Evolutionary conservation across 2,797 vertebrate species (phyloP), one percentile per base, ranked within the genome.

Genomic region (Manis crassicaudata): DNA sequence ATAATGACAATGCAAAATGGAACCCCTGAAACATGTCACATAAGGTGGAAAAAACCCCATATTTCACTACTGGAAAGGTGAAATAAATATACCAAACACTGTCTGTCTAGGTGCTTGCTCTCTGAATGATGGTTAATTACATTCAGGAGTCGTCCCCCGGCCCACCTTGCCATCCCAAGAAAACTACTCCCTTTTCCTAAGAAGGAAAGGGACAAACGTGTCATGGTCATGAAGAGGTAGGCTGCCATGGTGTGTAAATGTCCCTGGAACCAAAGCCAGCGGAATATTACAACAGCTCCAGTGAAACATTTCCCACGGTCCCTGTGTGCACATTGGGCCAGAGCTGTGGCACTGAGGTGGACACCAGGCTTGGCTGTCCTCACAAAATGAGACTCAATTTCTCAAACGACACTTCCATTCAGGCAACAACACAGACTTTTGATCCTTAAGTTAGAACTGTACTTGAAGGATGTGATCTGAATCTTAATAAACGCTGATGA

Each of bases 291-390:
- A 35, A 7, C 1, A 11, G 87, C 3, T 18, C 21, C 75, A 27
- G 32, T 20, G 73, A 90, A 56, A 40, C 40, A 32, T 12, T 10
- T 60, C 29, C n/a, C 46, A 12, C 35, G 37, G n/a, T 32, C 32
- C 23, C 43, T 5, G 16, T 1, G 14, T 0, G 17, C 3, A 29
- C 0, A 23, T 12, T 5, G 29, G 73, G 65, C 54, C 11, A 52
- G 50, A 82, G 56, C 7, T 21, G 58, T 40, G 17, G 29, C n/a
- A 2, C 32, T 3, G 12, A 35, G 23, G 68, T 14, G 58, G 40
- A 50, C 3, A 3, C 37, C 40, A 40, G 18, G 40, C 32, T 90
- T 27, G 3, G 7, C 2, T 25, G 68, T 40, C 29, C 37, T 92
- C 29, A 43, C n/a, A 40, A 76, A 67, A 9, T 0, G 3, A 50